Evolutionary conservation across 2,113 vertebrate genomes (phyloP), one percentile per base, ranked within the genome.

Genomic region (Bos javanicus): DNA sequence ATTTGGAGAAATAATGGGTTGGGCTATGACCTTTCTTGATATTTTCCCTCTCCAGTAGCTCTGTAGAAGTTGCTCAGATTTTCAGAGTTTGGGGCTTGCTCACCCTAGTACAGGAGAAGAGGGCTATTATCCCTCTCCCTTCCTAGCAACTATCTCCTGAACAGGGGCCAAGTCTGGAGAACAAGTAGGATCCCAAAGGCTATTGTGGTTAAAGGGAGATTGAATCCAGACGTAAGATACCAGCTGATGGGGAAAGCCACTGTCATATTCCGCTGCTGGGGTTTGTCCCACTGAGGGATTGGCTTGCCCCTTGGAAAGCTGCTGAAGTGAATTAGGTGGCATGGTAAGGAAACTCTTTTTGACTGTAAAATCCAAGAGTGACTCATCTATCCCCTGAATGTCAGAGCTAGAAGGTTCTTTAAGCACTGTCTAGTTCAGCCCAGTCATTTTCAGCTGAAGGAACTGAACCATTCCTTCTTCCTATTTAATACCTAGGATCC

Each of bases 221-320:
- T 96, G 92, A 97, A 98, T 96, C 97, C 93, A 98, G 90, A 98
- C 39, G 48, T 12, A 76, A 90, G 67, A 74, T 33, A n/a, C 43
- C 59, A 93, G 67, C 83, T 17, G 17, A 71, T 87, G 92, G 62
- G 64, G 82, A 80, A 93, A 96, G 95, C 33, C 95, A 94, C 90
- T 46, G 15, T 93, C 56, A 59, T 94, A 95, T 90, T 96, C 87
- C 83, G 83, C 36, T 94, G 95, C 85, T 87, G 74, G 76, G 82
- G 54, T 83, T 74, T 28, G 67, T 89, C 11, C 54, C 33, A 78
- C 48, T 95, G 85, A 95, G 89, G 94, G 83, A 60, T 95, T 98
- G 91, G 91, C 96, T 97, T 7, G 4, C 26, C 74, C 78, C 52
- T 91, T 97, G 91, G 83, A 98, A 96, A 96, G 93, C 93, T 97